Percentiles rank a stretch among this genome's conserved stretches.
Conservation (phyloP, 2,888 invertebrate species). For the Epinotia demarniana region DNA sequence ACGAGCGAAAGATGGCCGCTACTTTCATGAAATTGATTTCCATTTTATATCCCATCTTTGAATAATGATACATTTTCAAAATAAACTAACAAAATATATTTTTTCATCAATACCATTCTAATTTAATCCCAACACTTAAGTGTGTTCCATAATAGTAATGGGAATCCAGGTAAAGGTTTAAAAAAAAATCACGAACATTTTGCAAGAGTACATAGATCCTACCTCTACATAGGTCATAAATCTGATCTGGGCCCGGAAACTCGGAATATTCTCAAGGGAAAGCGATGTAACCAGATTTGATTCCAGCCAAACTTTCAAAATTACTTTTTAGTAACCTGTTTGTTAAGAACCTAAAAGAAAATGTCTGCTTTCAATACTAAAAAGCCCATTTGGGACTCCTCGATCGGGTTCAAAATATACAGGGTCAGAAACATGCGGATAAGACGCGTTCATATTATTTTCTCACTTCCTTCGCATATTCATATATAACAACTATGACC, state of each 20-base stretch:
- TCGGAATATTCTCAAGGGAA: slow-evolving; percentile 1
- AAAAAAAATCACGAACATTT: neutral
- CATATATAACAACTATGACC: too few species aligned
- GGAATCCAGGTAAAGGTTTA: too few species aligned
- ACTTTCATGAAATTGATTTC: slow-evolving; percentile 31
- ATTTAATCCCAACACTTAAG: too few species aligned
- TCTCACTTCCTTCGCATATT: too few species aligned
- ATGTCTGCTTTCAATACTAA: too few species aligned
- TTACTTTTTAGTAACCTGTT: neutral
- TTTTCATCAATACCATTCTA: too few species aligned
- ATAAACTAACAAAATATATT: neutral
- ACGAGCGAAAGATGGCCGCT: slow-evolving; percentile 17
- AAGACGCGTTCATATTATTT: too few species aligned
- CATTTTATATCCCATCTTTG: slow-evolving; percentile 15
- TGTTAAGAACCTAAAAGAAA: neutral
- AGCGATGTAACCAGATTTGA: neutral
- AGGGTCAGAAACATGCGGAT: too few species aligned
- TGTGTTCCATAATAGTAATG: too few species aligned
- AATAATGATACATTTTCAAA: slow-evolving; percentile 1
- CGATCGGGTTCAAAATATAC: too few species aligned
- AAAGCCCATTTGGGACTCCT: too few species aligned
- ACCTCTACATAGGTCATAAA: neutral
- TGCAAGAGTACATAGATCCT: neutral
- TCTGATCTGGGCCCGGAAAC: neutral
- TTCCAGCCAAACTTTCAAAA: slow-evolving; percentile 3